These are phyloP conservation scores for Drosophila lutescens DNA, from an alignment of 2,888 invertebrate species.

Conservation along the genomic window DNA sequence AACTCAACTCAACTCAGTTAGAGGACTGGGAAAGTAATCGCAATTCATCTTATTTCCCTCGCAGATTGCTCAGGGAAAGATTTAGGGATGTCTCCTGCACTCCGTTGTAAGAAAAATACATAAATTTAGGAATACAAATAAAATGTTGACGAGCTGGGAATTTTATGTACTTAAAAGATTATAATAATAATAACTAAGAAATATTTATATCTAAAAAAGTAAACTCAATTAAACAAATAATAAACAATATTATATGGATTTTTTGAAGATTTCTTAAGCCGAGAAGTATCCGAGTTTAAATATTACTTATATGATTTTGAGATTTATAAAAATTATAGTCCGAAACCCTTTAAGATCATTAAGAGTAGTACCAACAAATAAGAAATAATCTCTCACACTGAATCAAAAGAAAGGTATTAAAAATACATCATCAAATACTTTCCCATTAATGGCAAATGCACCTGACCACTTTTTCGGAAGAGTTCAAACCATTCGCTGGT, in stretches of 20 bases:
- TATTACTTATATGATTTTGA: no score
- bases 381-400: neutral
- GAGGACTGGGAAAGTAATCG: constrained; percentile 35
- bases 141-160: neutral
- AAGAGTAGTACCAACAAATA: neutral
- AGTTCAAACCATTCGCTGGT: neutral
- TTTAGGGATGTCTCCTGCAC: constrained; percentile 1
- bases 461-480: neutral
- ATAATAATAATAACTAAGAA: no score
- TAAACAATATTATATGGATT: no score
- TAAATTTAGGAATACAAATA: neutral
- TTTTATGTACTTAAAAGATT: no score
- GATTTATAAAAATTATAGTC: no score
- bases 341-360: no score
- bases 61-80: constrained; percentile 7
- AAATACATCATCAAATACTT: neutral
- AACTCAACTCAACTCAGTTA: constrained; percentile 34
- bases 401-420: neutral
- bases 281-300: no score
- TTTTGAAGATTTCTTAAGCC: no score
- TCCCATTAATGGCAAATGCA: neutral
- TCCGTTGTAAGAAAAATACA: neutral
- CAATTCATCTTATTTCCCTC: constrained; percentile 36
- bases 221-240: no score
- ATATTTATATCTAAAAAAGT: no score